Conservation (phyloP, 2,113 vertebrate species). For the Chauna torquata region DNA sequence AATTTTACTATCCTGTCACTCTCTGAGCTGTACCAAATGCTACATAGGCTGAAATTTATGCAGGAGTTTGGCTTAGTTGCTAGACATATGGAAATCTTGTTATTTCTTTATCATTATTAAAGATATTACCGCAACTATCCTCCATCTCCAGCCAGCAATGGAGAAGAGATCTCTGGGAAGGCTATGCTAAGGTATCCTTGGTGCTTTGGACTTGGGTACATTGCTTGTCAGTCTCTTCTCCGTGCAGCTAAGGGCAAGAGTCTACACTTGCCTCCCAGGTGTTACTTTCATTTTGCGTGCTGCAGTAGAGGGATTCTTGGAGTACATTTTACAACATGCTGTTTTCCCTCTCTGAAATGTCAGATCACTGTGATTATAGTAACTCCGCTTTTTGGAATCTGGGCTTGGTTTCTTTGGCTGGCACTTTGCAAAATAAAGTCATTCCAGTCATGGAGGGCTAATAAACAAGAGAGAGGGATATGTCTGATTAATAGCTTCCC, state of each 20-base stretch:
- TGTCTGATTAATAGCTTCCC: background rate
- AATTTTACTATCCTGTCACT: background rate
- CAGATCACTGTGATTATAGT: background rate
- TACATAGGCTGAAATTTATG: background rate
- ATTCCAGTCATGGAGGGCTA: background rate
- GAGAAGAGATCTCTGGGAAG: background rate
- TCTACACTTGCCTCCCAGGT: background rate
- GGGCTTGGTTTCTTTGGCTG: background rate
- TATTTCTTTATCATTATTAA: background rate
- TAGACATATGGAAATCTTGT: background rate
- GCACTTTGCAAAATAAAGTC: background rate
- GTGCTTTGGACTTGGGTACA: background rate
- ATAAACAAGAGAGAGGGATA: background rate
- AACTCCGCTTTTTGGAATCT: background rate
- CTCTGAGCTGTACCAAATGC: background rate
- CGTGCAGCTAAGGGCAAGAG: background rate
- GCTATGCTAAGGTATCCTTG: background rate
- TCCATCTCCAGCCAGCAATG: background rate
- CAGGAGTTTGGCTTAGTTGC: background rate
- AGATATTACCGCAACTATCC: background rate
- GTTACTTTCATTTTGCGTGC: background rate
- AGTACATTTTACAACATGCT: background rate
- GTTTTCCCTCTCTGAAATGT: background rate
- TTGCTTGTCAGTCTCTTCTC: background rate
- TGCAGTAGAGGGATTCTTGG: background rate